Base-by-base conservation (phyloP, 2,797 vertebrate species). In the Platyrinchus mystaceus region DNA sequence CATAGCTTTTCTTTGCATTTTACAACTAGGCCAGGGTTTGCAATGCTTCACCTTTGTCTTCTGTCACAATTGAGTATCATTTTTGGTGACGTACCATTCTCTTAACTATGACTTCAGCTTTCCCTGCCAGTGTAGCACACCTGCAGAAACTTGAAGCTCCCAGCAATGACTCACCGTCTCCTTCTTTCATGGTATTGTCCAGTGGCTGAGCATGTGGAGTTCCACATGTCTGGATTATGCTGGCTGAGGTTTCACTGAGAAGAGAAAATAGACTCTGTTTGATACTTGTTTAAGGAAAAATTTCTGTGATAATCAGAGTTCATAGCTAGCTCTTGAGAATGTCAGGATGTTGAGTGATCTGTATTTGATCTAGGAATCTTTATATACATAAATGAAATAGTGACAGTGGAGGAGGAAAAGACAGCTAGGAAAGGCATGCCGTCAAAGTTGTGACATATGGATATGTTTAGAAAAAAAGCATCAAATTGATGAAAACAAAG, bases 331-430 rank as follows among this genome's bases (percentile, higher is more conserved):
- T 96, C 80, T 78, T 93, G 80, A 92, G 87, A 91, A 96, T 96
- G 93, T 96, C 94, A 94, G 49, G 91, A 94, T 94, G 95, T 88
- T 94, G 95, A 96, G 95, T 96, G 95, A 96, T 97, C 77, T 95
- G 82, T 70, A 94, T 94, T 96, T 97, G 91, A 95, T 96, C 94
- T 95, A 93, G 9, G 27, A 93, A 96, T 96, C 92, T 94, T 86
- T 91, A 84, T 91, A 67, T 93, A 88, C 67, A 27, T 92, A 95
- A 95, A 96, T 95, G 91, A 95, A 96, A 96, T 93, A 95, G 95
- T 96, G 95, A 95, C 87, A 95, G 83, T 59, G 84, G 84, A 95
- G 89, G 50, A 94, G 87, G 89, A 91, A 96, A 86, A 95, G 95
- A 97, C 95, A 96, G 94, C 84, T 92, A 76, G 59, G 89, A 94